Evolutionary conservation across 2,888 invertebrate genomes (phyloP).

Genomic region (Idaea straminata): DNA sequence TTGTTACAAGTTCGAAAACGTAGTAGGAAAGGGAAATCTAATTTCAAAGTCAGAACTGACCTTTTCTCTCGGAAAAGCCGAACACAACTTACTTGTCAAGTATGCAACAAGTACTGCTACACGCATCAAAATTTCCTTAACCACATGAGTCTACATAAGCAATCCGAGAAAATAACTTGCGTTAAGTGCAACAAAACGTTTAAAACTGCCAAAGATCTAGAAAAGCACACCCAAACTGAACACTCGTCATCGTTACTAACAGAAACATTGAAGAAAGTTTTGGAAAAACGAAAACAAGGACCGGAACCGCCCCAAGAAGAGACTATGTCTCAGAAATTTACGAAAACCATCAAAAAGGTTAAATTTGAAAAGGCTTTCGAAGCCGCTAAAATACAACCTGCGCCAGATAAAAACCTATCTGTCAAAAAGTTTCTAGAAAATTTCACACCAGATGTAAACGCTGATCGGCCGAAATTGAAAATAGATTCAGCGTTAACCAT

Average conservation of each 20-base stretch:
- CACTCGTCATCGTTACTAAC: slow-evolving; percentile 59
- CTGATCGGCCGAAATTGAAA: slow-evolving; percentile 26
- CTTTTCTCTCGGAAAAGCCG: slow-evolving; percentile 7
- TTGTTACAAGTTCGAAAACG: slow-evolving; percentile 21
- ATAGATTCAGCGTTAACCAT: slow-evolving; percentile 32
- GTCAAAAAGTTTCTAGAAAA: slow-evolving; percentile 65
- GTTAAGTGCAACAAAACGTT: slow-evolving; percentile 57
- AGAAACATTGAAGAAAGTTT: slow-evolving; percentile 56
- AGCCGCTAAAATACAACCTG: slow-evolving; percentile 39
- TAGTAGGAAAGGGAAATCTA: slow-evolving; percentile 14
- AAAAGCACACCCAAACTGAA: slow-evolving; percentile 42
- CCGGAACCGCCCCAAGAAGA: slow-evolving; percentile 14
- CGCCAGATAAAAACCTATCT: slow-evolving; percentile 39
- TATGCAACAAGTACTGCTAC: slow-evolving; percentile 63
- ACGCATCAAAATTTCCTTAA: slow-evolving; percentile 66
- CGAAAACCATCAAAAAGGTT: slow-evolving; percentile 50
- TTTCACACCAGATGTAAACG: slow-evolving; percentile 53
- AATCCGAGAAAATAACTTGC: slow-evolving; percentile 47
- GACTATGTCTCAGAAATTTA: slow-evolving; percentile 36
- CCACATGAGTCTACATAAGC: slow-evolving; percentile 55
- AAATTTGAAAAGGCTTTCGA: slow-evolving; percentile 10
- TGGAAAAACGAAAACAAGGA: slow-evolving; percentile 49
- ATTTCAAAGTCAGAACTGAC: slow-evolving; percentile 11
- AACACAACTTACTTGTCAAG: slow-evolving; percentile 47
- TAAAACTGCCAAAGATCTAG: slow-evolving; percentile 41